A percentile compares a stretch with the other conserved stretches of the same genome.
Conservation (phyloP, 2,797 vertebrate species). For the Lepus townsendii region DNA sequence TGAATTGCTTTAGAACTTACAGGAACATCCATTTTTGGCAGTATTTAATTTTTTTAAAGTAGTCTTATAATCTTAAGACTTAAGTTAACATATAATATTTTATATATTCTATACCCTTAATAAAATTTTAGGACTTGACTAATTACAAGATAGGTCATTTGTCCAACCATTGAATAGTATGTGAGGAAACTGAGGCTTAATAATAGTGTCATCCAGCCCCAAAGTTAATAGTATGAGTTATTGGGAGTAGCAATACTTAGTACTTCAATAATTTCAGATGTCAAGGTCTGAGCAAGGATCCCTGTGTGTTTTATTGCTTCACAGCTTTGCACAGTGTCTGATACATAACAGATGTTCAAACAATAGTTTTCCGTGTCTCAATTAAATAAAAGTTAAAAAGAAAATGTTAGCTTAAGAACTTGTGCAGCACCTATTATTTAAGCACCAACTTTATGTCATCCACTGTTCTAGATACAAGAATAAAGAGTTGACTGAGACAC, state of each 20-base stretch:
- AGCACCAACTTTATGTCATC: conserved; percentile 10
- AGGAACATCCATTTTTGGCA: neutral
- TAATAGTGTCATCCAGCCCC: neutral
- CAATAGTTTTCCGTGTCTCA: conserved; percentile 7
- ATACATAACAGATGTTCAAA: neutral
- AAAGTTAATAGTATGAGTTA: neutral
- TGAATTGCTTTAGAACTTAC: conserved; percentile 30
- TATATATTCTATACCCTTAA: neutral
- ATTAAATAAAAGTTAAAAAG: conserved; percentile 42
- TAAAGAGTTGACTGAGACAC: neutral
- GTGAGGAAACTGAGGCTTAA: neutral
- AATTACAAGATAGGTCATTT: neutral
- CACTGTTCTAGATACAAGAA: neutral
- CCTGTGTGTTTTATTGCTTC: neutral
- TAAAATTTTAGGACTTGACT: conserved; percentile 1
- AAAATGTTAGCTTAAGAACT: neutral
- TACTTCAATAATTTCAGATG: conserved; percentile 34
- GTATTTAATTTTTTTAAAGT: neutral
- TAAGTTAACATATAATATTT: neutral
- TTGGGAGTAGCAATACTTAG: neutral
- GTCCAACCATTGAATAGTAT: neutral
- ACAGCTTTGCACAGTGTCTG: neutral
- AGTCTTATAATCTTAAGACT: conserved; percentile 22
- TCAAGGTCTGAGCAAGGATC: neutral
- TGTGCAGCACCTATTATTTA: neutral